Evolutionary conservation across 2,888 invertebrate genomes (phyloP).

Genomic region (Microplitis deprimator): DNA sequence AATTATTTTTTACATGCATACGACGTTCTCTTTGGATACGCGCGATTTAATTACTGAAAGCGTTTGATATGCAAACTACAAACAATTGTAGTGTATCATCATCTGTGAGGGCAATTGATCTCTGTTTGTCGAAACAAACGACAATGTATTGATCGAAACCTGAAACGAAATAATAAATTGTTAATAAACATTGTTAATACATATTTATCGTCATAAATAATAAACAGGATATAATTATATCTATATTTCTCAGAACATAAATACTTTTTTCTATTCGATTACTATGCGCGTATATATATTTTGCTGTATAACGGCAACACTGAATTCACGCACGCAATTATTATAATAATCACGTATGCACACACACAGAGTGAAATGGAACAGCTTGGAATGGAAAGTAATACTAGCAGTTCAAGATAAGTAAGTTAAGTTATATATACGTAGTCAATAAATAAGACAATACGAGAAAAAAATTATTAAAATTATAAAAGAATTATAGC

Average conservation of each 20-base stretch:
- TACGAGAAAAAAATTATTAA: constrained; percentile 9
- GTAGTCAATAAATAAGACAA: constrained; percentile 12
- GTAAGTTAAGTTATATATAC: not conserved
- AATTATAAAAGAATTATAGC: not conserved
- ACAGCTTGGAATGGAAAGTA: not conserved
- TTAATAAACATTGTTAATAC: not conserved
- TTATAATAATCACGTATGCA: not conserved
- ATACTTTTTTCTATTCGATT: not conserved
- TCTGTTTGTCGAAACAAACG: constrained; percentile 85
- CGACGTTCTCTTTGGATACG: not conserved
- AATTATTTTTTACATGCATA: not conserved
- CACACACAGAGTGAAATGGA: not conserved
- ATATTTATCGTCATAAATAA: not conserved
- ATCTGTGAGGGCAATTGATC: constrained; percentile 81
- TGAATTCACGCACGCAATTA: not conserved
- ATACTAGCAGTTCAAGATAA: not conserved
- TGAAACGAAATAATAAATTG: constrained; percentile 70
- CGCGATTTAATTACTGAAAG: not conserved
- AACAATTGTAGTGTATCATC: constrained; percentile 50
- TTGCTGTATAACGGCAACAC: not conserved
- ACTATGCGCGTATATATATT: not conserved
- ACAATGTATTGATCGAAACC: constrained; percentile 92
- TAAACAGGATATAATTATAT: not conserved
- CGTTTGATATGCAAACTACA: not conserved
- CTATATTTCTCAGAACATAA: not conserved